These are phyloP conservation scores for Cotesia typhae DNA, from an alignment of 1,140 invertebrate genomes.

Conservation along the genomic window DNA sequence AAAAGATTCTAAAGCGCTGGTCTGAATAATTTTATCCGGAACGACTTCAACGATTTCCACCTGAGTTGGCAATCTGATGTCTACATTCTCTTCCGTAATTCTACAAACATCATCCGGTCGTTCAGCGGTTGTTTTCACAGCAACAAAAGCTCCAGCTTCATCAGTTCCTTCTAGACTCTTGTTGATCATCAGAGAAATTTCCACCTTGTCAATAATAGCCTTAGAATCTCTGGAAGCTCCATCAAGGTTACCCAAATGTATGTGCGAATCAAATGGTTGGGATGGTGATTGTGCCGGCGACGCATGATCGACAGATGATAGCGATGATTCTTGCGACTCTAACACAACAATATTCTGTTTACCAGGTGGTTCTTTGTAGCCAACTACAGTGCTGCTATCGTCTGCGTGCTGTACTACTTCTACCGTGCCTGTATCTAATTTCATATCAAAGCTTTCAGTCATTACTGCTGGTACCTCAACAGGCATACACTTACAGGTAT, in stretches of 20 bases:
- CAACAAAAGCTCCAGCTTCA: slow-evolving; percentile 12
- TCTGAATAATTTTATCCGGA: background rate
- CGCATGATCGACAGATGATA: background rate
- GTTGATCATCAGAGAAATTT: slow-evolving; percentile 7
- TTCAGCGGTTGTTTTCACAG: slow-evolving; percentile 15
- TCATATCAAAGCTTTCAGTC: slow-evolving; percentile 50
- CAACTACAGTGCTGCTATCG: slow-evolving; percentile 54
- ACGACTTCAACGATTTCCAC: background rate
- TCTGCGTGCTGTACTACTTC: slow-evolving; percentile 61
- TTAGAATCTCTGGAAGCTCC: background rate
- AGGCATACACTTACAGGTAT: slow-evolving; percentile 65
- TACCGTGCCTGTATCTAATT: slow-evolving; percentile 62
- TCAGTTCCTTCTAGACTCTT: slow-evolving; percentile 21
- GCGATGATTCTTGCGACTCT: slow-evolving; percentile 33
- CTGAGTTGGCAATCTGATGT: slow-evolving; percentile 25
- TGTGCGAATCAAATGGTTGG: background rate
- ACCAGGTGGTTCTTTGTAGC: slow-evolving; percentile 43
- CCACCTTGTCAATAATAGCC: slow-evolving; percentile 8
- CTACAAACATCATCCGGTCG: slow-evolving; percentile 19
- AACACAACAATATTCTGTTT: slow-evolving; percentile 47
- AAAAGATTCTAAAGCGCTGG: slow-evolving; percentile 35
- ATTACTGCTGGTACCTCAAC: slow-evolving; percentile 54
- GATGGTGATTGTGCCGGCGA: too few relatives aligned
- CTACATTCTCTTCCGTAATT: slow-evolving; percentile 24
- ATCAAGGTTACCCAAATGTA: background rate